Evolutionary conservation across 2,888 invertebrate species (phyloP).

Genomic region (Alloscopus bannaensis): DNA sequence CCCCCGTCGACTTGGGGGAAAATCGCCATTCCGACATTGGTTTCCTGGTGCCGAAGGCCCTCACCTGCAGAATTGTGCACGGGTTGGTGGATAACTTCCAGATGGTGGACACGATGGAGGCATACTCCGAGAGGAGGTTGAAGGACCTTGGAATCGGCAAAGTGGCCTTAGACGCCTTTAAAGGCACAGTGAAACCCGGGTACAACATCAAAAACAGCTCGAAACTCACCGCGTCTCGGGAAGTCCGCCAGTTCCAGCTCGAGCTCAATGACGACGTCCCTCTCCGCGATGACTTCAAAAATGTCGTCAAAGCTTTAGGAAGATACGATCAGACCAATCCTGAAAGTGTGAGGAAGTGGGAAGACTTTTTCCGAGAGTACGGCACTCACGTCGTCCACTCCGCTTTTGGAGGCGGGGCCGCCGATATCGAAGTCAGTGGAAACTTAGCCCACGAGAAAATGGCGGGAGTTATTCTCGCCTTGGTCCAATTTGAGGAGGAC

Average conservation of each 20-base stretch:
- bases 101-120: background rate
- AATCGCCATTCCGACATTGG: constrained; percentile 54
- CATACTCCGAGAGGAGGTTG: constrained; percentile 23
- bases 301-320: background rate
- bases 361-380: constrained; percentile 52
- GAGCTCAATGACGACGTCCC: constrained; percentile 35
- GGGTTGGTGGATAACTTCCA: constrained; percentile 16
- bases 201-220: constrained; percentile 30
- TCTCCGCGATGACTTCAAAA: constrained; percentile 28
- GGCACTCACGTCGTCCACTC: constrained; percentile 63
- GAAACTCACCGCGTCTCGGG: constrained; percentile 40
- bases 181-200: constrained; percentile 9
- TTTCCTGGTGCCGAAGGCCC: constrained; percentile 35
- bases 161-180: constrained; percentile 3
- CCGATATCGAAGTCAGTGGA: constrained; percentile 40
- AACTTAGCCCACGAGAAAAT: constrained; percentile 20
- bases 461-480: constrained; percentile 15
- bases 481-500: constrained; percentile 56
- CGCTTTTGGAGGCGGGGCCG: constrained; percentile 50
- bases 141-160: constrained; percentile 27
- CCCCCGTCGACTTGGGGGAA: constrained; percentile 45
- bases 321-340: constrained; percentile 37
- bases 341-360: constrained; percentile 34
- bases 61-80: constrained; percentile 28
- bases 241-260: constrained; percentile 48